Evolutionary conservation across 2,888 invertebrate genomes (phyloP), one percentile per base, ranked within the genome.

Genomic region (Leptinotarsa tumamoca): DNA sequence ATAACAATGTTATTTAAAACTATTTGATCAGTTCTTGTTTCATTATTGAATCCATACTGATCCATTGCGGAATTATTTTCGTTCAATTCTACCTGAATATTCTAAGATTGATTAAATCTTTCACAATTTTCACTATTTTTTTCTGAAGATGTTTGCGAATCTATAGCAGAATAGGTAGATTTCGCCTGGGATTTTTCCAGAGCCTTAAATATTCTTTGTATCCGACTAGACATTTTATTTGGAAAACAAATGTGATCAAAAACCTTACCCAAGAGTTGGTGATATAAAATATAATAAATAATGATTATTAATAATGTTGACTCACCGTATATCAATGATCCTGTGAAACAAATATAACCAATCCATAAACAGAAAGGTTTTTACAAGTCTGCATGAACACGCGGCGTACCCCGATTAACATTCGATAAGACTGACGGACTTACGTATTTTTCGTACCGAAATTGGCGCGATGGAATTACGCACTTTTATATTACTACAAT

Each of bases 1-100:
- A 63, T 23, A 23, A n/a, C 63, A 23, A 63, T 23, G 66, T 27
- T 66, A 33, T 23, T 66, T 23, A 33, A 33, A 33, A 33, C 66
- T 23, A 66, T 27, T 66, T 66, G 15, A 51, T 51, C 15, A 51
- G 51, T 51, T 51, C 51, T 51, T 51, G 15, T 51, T 51, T 51
- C 51, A 51, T 51, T 51, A 51, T 51, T 51, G 51, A 51, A 51
- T 51, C 17, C 51, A 51, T 51, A 51, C 17, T 51, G 51, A 51
- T 51, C 51, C 51, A 51, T 51, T 51, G 1, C 51, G 51, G 51
- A 51, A 51, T 51, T 51, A 51, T 51, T 51, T 51, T 15, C 15
- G 51, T 51, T 51, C 15, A 51, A 51, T 15, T 51, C 51, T 51
- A 51, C 51, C 51, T 15, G 51, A 51, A 51, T 51, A 51, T 51